These are phyloP conservation scores for Gavia stellata DNA, from an alignment of 2,113 vertebrate species.

Conservation along the genomic window DNA sequence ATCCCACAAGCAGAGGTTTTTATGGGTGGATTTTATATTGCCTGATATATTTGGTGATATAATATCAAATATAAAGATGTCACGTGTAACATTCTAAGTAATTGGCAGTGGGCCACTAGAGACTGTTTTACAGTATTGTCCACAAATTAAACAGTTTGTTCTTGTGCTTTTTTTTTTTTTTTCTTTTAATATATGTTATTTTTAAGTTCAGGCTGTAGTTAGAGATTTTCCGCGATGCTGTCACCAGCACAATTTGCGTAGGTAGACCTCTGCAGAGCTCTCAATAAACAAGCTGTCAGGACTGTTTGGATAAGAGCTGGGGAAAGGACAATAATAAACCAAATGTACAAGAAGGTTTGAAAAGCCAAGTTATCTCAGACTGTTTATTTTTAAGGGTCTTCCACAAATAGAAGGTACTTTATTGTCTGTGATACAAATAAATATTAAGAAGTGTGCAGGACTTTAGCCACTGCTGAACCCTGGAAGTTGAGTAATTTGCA, in stretches of 20 bases:
- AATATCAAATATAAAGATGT: not conserved
- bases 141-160: not conserved
- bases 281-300: conserved; percentile 55
- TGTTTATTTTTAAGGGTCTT: conserved; percentile 17
- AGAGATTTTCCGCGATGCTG: not conserved
- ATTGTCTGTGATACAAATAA: conserved; percentile 31
- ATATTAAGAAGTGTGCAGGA: not conserved
- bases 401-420: not conserved
- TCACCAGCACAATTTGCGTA: not conserved
- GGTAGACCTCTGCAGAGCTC: conserved; percentile 19
- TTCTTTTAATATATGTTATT: not conserved
- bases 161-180: not conserved
- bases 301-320: conserved; percentile 62
- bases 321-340: conserved; percentile 49
- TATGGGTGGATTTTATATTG: not conserved
- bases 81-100: too few relatives aligned
- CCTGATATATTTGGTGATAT: not conserved
- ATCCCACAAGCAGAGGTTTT: not conserved
- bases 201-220: not conserved
- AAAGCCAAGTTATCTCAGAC: not conserved
- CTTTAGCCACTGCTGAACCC: not conserved
- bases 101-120: not conserved
- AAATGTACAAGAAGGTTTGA: conserved; percentile 2
- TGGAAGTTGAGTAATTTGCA: not conserved
- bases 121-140: not conserved